A percentile compares a stretch with the other conserved stretches of the same genome.
Conservation (phyloP, 30 jellyfish, hydroid and myxozoan genomes). For the Aurelia aurita region DNA sequence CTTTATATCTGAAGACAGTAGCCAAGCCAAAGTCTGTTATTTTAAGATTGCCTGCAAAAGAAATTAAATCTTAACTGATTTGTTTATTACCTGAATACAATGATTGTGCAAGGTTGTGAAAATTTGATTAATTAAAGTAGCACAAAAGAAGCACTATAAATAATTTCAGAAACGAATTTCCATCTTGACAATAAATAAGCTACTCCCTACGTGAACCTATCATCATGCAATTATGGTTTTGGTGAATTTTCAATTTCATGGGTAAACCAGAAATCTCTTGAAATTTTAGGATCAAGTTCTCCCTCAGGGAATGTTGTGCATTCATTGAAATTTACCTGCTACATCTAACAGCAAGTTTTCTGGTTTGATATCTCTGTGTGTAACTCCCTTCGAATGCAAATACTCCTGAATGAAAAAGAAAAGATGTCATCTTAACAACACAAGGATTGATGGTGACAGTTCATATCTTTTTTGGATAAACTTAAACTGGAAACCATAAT, state of each 20-base stretch:
- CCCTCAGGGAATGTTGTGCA: no score
- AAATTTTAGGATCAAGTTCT: no score
- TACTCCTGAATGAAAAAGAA: slow-evolving; percentile 69
- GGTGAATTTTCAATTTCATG: no score
- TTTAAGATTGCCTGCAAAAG: slow-evolving; percentile 79
- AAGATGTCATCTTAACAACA: no score
- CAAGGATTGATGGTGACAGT: no score
- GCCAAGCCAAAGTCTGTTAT: slow-evolving; percentile 98
- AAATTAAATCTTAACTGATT: neutral
- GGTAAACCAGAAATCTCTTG: no score
- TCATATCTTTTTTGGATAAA: no score
- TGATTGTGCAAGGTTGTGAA: neutral
- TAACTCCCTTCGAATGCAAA: slow-evolving; percentile 95
- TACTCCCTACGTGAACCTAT: no score
- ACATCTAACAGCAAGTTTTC: slow-evolving; percentile 93
- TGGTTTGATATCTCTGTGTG: slow-evolving; percentile 97
- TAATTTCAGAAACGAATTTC: no score
- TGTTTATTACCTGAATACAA: neutral
- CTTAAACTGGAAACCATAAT: no score
- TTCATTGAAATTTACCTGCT: slow-evolving; percentile 40
- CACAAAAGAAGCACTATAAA: neutral
- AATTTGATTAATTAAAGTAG: neutral
- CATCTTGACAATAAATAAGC: no score
- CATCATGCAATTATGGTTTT: no score
- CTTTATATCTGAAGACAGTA: slow-evolving; percentile 90